Base-by-base conservation (phyloP, 2,797 vertebrate species). In the Hyperoplus immaculatus region DNA sequence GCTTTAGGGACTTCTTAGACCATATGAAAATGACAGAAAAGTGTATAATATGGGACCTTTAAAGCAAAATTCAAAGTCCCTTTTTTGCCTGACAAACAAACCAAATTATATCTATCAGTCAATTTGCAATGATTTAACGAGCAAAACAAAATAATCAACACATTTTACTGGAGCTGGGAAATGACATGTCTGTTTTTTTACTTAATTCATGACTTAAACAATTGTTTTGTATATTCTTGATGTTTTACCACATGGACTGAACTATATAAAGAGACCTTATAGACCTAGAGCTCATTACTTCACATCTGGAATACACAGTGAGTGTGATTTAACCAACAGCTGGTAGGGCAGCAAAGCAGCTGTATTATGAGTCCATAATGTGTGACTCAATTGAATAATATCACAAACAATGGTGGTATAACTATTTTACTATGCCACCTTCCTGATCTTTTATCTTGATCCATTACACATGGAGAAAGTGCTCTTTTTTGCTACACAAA, bases 391-490 rank as follows among this genome's bases (percentile, higher is more conserved):
- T 45, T 65, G 77, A 69, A 75, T 72, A 69, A 53, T 43, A 49
- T 54, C 8, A 57, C 54, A 58, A 12, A 57, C 56, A 18, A 43
- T 65, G 18, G n/a, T 14, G 42, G 53, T 54, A 50, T 57, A 43
- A 43, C 41, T 78, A 13, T 64, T 61, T 53, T 38, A n/a, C 38
- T 38, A 2, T 12, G 50, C 41, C 55, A n/a, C 43, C 73, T 51
- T 36, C 12, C 16, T 54, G 60, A 49, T 45, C 76, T 62, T 64
- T 81, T 72, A 82, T 85, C 80, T 77, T 79, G 78, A 78, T 73
- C 72, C 64, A 69, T 58, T 39, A 62, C 69, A 69, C 69, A 21
- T 46, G 69, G 50, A 54, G 66, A 69, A 76, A 67, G 41, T 47
- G 59, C 51, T 75, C 9, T 1, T 21, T 69, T 21, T 78, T 53